Base-by-base conservation (phyloP, 2,888 invertebrate genomes). In the Apotomis betuletana region DNA sequence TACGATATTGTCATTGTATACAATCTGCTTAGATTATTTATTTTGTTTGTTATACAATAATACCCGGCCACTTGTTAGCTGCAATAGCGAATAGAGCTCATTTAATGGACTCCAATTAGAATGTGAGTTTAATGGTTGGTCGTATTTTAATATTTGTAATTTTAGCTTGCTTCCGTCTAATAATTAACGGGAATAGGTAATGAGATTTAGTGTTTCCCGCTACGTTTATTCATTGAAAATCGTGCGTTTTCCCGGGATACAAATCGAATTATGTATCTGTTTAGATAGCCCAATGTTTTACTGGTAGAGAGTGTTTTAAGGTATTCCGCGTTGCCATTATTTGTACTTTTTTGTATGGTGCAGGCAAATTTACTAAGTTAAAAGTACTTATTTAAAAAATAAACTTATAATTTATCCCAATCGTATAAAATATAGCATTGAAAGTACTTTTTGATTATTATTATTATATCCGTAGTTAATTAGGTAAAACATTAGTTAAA, bases 1-100 rank as follows among this genome's bases (percentile, higher is more conserved):
- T 78, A 79, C 78, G 81, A 80, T 85, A 82, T 81, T 83, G 77
- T 83, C 81, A 81, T 75, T 78, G 78, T 69, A 72, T 74, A 72
- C 71, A 71, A 77, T 77, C 76, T 74, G 74, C 75, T 76, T 79
- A 72, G 72, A 72, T 68, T 72, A 72, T 72, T 72, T 72, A 72
- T 72, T 72, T 72, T 72, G 63, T 72, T 72, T 72, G 72, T 72
- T 72, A 72, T 72, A 72, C 72, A 72, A 72, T 72, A 72, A 63
- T 68, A 68, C 62, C 58, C 27, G 70, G 67, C 67, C 70, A 70
- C 70, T 70, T 65, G 70, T 65, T 71, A 62, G 51, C 55, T 51
- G 71, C 70, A 67, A 67, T 71, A 62, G 61, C 67, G 27, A 71
- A 71, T 61, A 51, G 61, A 57, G 51, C 57, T 15, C 57, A 62